phyloP scores from a whole-genome alignment of 2,113 vertebrate genomes.

The Eidolon helvum region DNA sequence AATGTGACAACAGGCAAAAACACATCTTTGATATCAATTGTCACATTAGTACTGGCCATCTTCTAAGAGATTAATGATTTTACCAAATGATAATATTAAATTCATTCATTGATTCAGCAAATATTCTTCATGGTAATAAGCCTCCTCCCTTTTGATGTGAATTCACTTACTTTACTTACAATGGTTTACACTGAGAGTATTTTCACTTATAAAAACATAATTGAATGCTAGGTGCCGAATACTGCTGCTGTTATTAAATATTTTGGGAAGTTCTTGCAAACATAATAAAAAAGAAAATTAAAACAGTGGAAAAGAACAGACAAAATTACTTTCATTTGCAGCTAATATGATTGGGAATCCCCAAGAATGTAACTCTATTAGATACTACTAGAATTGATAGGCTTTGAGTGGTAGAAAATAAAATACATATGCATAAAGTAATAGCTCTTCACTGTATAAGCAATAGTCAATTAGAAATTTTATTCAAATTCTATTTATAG shows the following conservation, averaged over 20 bases:
- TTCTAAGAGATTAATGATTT: not conserved
- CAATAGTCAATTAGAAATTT: not conserved
- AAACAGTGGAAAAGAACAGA: not conserved
- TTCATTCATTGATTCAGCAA: not conserved
- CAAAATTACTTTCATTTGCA: not conserved
- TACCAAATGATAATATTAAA: not conserved
- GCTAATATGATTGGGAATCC: not conserved
- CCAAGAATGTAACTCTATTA: not conserved
- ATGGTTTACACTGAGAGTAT: not conserved
- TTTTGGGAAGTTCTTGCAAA: not conserved
- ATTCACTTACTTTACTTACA: not conserved
- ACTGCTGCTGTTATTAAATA: slow-evolving; percentile 3
- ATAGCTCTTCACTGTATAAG: not conserved
- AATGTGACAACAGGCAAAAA: not conserved
- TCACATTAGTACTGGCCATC: not conserved
- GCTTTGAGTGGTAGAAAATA: not conserved
- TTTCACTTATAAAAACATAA: slow-evolving; percentile 39
- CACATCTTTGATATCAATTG: not conserved
- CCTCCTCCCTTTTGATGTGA: not conserved
- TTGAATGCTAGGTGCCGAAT: not conserved
- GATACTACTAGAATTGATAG: slow-evolving; percentile 10
- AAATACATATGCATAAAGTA: not conserved
- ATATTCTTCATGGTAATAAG: not conserved
- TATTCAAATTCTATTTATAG: not conserved
- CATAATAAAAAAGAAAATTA: slow-evolving; percentile 25